Evolutionary conservation across 2,113 vertebrate species (phyloP).

Genomic region (Monopterus albus): DNA sequence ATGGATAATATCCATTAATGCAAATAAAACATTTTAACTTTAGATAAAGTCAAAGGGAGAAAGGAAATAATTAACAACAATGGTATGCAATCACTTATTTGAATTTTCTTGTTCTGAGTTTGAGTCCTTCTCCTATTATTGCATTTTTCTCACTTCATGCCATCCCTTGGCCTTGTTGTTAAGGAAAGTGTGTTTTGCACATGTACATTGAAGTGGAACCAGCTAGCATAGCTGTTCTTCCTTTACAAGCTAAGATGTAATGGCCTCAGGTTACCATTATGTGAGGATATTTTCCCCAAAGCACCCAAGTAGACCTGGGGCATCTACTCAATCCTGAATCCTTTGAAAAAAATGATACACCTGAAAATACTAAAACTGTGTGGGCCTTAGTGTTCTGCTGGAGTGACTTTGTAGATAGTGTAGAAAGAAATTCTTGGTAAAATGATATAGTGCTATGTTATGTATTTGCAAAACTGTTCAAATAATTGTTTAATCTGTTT

Average conservation of each 20-base stretch:
- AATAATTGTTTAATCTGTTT: too few species aligned
- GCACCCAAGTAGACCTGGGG: constrained; percentile 38
- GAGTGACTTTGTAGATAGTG: constrained; percentile 12
- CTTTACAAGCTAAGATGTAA: constrained; percentile 52
- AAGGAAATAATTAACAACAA: background rate
- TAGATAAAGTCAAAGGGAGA: background rate
- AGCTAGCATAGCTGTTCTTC: constrained; percentile 46
- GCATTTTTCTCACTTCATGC: constrained; percentile 53
- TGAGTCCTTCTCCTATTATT: constrained; percentile 44
- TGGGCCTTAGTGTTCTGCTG: background rate
- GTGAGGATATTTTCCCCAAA: constrained; percentile 61
- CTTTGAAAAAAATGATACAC: constrained; percentile 42
- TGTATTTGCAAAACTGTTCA: too few species aligned
- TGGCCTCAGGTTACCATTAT: constrained; percentile 55
- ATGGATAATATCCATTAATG: background rate
- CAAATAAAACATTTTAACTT: background rate
- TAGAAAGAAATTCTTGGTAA: too few species aligned
- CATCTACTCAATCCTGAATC: constrained; percentile 44
- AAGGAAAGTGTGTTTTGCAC: constrained; percentile 76
- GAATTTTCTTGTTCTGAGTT: constrained; percentile 27
- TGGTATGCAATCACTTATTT: constrained; percentile 5
- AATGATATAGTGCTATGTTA: too few species aligned
- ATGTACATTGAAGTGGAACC: constrained; percentile 76
- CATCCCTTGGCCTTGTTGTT: constrained; percentile 57
- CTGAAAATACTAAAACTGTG: constrained; percentile 37